Conservation (phyloP, 2,113 vertebrate species). For the Cynocephalus volans region DNA sequence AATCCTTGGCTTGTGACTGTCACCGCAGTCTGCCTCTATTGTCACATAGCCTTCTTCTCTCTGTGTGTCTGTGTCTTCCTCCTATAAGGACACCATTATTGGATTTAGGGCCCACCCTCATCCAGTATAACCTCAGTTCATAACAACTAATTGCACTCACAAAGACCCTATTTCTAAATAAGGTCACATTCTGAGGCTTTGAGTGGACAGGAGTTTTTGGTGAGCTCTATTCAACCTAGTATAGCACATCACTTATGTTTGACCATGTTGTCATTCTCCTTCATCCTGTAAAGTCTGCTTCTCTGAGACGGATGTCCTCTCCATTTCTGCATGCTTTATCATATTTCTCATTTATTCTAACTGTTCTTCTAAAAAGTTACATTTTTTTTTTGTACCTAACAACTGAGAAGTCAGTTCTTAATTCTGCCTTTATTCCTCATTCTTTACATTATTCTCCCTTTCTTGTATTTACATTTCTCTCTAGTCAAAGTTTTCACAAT, state of each 20-base stretch:
- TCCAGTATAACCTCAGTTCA: neutral
- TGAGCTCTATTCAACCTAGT: slow-evolving; percentile 67
- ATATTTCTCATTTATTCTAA: slow-evolving; percentile 92
- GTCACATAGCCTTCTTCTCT: neutral
- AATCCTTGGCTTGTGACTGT: neutral
- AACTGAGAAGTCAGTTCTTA: slow-evolving; percentile 90
- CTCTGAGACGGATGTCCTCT: slow-evolving; percentile 89
- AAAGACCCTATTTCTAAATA: slow-evolving; percentile 13
- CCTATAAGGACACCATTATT: neutral
- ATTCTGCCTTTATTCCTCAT: slow-evolving; percentile 81
- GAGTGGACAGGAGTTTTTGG: neutral
- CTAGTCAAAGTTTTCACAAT: slow-evolving; percentile 86
- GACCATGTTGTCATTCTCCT: slow-evolving; percentile 83
- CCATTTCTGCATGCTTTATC: slow-evolving; percentile 89
- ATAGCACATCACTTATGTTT: slow-evolving; percentile 86
- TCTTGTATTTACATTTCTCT: slow-evolving; percentile 84
- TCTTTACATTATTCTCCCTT: slow-evolving; percentile 66
- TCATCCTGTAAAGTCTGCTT: slow-evolving; percentile 91
- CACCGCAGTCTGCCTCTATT: neutral
- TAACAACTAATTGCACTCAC: neutral
- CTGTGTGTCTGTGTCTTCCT: neutral
- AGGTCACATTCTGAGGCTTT: neutral
- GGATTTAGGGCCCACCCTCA: neutral
- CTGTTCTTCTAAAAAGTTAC: slow-evolving; percentile 91
- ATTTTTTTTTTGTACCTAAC: slow-evolving; percentile 91